Evolutionary conservation across 2,113 vertebrate genomes (phyloP), one percentile per base, ranked within the genome.

Genomic region (Corydoras sp.): DNA sequence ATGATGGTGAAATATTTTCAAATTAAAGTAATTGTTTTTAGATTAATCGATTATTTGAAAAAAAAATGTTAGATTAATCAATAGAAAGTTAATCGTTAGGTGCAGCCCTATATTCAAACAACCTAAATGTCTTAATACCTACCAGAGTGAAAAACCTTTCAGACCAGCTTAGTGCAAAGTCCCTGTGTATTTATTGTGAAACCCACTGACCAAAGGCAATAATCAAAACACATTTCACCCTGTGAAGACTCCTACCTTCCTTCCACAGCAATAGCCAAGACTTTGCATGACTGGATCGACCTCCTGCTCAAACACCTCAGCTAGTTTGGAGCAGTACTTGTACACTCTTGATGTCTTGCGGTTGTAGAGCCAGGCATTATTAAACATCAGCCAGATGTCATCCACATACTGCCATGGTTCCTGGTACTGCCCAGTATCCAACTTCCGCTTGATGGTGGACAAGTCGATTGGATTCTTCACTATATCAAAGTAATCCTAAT

Each of bases 401-500:
- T 99, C 97, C 72, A 98, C 97, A 0, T 98, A 99, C 55, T 98
- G 97, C 97, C 97, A 98, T 1, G 97, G 97, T 59, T 99, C 97
- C 50, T 98, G 96, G 82, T 98, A 99, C 77, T 98, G 97, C 64
- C 97, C 95, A 0, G 97, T 99, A 78, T 99, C 97, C 63, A 99
- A 84, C 83, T 99, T 99, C 9, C 97, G 91, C 74, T 99, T 99
- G 78, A 99, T 97, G 66, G 96, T 99, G 2, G 97, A 99, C 15
- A 99, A 90, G 78, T 99, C 97, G 85, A 99, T 99, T 3, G 97
- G 96, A 61, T 90, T 97, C 88, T 95, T 99, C 78, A 99, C 96
- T 0, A 99, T 99, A 83, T 98, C 97, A n/a, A 98, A 98, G 79
- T 99, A 99, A 83, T 99, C 97, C 96, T 98, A 77, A 65, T 9